phyloP scores from a whole-genome alignment of 2,113 vertebrate genomes.

The Phaethon lepturus region DNA sequence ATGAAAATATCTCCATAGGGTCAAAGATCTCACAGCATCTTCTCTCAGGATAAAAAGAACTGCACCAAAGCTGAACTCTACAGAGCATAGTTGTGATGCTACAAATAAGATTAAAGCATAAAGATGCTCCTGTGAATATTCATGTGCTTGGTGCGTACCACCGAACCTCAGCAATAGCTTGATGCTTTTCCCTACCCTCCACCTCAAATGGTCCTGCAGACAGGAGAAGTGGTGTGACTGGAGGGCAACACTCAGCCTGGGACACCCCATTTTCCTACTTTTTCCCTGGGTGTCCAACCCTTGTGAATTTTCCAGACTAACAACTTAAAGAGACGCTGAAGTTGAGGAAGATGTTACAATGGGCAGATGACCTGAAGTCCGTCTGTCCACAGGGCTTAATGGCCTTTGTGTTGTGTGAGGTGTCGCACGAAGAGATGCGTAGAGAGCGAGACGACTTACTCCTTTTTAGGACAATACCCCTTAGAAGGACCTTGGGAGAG shows the following conservation, averaged over 20 bases:
- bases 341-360: background rate
- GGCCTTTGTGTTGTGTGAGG: background rate
- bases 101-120: background rate
- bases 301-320: background rate
- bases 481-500: background rate
- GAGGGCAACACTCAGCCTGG: background rate
- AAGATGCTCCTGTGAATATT: background rate
- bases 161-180: background rate
- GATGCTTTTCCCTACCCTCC: background rate
- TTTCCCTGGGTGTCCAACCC: background rate
- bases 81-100: background rate
- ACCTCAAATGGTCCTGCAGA: background rate
- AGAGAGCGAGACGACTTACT: background rate
- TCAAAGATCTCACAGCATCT: background rate
- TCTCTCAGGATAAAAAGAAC: background rate
- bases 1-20: background rate
- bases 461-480: background rate
- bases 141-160: background rate
- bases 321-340: background rate
- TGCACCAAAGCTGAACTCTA: background rate
- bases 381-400: background rate
- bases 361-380: background rate
- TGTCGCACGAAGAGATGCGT: fast-evolving
- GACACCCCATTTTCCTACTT: fast-evolving
- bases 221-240: background rate